These are phyloP conservation scores for Hydropsyche tenuis DNA, from an alignment of 1,140 invertebrate species.

Conservation along the genomic window DNA sequence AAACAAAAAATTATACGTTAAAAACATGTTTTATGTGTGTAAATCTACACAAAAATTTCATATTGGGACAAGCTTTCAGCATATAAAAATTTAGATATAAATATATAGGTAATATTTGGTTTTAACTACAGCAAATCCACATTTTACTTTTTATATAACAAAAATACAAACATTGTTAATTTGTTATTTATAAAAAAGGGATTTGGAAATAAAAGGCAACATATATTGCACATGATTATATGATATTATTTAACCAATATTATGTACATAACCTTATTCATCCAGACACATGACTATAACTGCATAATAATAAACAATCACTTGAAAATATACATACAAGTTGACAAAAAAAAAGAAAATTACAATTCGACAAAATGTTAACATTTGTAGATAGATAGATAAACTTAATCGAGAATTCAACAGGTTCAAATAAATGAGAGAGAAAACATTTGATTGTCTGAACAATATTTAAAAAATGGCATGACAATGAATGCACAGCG, in stretches of 20 bases:
- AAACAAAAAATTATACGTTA: conserved; percentile 34
- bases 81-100: conserved; percentile 4
- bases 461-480: conserved; percentile 1
- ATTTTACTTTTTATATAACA: conserved; percentile 4
- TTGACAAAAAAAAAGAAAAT: background rate
- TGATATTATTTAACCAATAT: conserved; percentile 16
- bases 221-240: conserved; percentile 23
- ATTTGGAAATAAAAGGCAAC: conserved; percentile 22
- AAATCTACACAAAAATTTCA: conserved; percentile 59
- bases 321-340: background rate
- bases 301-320: conserved; percentile 1
- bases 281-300: background rate
- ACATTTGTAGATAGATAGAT: conserved; percentile 10
- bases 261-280: conserved; percentile 5
- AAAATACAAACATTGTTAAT: background rate
- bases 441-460: conserved; percentile 14
- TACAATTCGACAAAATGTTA: background rate
- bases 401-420: conserved; percentile 20
- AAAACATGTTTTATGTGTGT: conserved; percentile 56
- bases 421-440: conserved; percentile 10
- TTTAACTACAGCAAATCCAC: too few relatives aligned
- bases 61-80: conserved; percentile 11
- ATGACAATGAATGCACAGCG: conserved; percentile 28
- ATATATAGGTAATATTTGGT: too few relatives aligned
- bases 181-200: background rate